Evolutionary conservation across 2,888 invertebrate species (phyloP).

Genomic region (Creontiades dilutus): DNA sequence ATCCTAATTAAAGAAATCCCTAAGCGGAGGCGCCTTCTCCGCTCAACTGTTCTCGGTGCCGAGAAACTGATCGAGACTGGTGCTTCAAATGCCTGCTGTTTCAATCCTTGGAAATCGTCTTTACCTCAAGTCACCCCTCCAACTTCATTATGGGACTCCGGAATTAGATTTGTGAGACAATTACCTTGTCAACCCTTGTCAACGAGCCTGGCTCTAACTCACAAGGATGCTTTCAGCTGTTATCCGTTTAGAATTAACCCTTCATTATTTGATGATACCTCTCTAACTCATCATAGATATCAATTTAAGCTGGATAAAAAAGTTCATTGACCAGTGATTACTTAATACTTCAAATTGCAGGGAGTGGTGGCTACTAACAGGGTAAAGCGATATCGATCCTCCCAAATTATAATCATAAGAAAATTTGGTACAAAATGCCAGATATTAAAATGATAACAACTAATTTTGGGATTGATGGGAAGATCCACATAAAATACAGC

Average conservation of each 20-base stretch:
- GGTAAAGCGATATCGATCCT: no score
- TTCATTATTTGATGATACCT: constrained; percentile 5
- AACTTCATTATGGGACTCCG: background rate
- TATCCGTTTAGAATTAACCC: constrained; percentile 22
- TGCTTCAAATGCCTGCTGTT: constrained; percentile 29
- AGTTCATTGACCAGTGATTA: no score
- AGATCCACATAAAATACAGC: no score
- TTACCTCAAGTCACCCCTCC: constrained; percentile 19
- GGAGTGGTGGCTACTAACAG: no score
- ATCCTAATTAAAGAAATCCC: constrained; percentile 36
- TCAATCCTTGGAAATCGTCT: constrained; percentile 20
- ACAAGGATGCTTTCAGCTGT: background rate
- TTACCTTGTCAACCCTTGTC: constrained; percentile 27
- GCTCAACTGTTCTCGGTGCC: constrained; percentile 16
- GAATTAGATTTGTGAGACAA: constrained; percentile 35
- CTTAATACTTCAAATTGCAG: no score
- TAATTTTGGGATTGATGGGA: no score
- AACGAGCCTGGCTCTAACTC: background rate
- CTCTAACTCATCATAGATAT: background rate
- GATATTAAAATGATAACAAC: no score
- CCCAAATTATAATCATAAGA: no score
- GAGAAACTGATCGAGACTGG: constrained; percentile 2
- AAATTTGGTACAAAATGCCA: no score
- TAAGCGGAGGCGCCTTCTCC: background rate
- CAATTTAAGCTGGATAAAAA: no score